These are phyloP conservation scores for Limanda limanda DNA, from an alignment of 2,113 vertebrate genomes.

Conservation along the genomic window DNA sequence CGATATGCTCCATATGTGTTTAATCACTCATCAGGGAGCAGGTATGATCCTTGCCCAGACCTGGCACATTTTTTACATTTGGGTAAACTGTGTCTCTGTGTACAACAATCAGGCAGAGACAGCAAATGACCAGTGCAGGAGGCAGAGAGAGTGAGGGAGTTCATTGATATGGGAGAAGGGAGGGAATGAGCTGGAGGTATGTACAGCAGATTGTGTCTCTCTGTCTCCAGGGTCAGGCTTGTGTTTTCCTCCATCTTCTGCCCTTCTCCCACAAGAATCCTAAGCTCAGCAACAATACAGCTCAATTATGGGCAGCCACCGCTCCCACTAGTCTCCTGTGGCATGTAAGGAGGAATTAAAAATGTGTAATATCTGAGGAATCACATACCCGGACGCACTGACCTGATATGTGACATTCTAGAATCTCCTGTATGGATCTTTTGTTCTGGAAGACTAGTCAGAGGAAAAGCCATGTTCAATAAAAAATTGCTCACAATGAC, in stretches of 20 bases:
- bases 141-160: conserved; percentile 21
- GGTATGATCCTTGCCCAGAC: conserved; percentile 16
- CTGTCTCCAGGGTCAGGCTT: conserved; percentile 49
- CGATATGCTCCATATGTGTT: conserved; percentile 63
- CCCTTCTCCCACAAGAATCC: conserved; percentile 57
- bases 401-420: conserved; percentile 66
- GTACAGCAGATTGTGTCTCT: conserved; percentile 56
- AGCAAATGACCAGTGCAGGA: conserved; percentile 31
- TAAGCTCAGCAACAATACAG: conserved; percentile 66
- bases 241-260: conserved; percentile 55
- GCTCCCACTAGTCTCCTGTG: conserved; percentile 62
- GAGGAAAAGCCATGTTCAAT: conserved; percentile 36
- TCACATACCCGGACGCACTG: conserved; percentile 50
- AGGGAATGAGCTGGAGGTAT: conserved; percentile 36
- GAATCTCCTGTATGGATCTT: conserved; percentile 43
- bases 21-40: conserved; percentile 60
- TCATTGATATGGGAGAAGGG: conserved; percentile 33
- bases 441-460: conserved; percentile 50
- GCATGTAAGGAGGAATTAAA: conserved; percentile 69
- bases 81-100: conserved; percentile 28
- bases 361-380: conserved; percentile 68
- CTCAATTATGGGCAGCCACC: conserved; percentile 67
- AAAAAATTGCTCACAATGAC: conserved; percentile 42
- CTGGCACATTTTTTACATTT: conserved; percentile 36
- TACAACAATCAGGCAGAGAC: conserved; percentile 28